These are phyloP conservation scores for Ornithoptera alexandrae DNA, from an alignment of 2,888 invertebrate species.

Conservation along the genomic window DNA sequence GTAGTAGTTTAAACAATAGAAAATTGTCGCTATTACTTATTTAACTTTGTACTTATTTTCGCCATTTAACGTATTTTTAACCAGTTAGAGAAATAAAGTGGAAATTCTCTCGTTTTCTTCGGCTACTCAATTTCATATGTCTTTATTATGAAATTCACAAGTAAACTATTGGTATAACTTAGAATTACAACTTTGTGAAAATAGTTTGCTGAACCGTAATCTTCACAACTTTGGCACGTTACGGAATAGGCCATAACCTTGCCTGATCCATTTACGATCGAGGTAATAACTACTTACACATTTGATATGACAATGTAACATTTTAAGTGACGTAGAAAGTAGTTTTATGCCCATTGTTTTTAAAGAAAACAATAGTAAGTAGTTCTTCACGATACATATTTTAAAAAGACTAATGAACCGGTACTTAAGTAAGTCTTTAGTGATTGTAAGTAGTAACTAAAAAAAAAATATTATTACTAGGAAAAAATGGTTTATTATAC, in stretches of 20 bases:
- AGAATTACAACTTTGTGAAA: background rate
- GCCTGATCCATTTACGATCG: constrained; percentile 4
- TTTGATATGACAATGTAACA: constrained; percentile 5
- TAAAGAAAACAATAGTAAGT: background rate
- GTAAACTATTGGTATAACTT: background rate
- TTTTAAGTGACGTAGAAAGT: constrained; percentile 1
- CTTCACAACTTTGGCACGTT: background rate
- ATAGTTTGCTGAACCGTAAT: constrained; percentile 1
- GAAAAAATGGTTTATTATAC: too few relatives aligned
- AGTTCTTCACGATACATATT: too few relatives aligned
- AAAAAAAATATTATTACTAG: too few relatives aligned
- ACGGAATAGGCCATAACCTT: constrained; percentile 9
- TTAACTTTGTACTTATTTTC: too few relatives aligned
- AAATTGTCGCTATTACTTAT: too few relatives aligned
- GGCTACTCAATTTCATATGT: background rate
- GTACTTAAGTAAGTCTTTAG: too few relatives aligned
- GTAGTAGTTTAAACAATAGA: too few relatives aligned
- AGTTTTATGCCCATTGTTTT: background rate
- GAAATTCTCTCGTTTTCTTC: too few relatives aligned
- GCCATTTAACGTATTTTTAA: too few relatives aligned
- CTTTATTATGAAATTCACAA: background rate
- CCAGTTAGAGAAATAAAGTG: too few relatives aligned
- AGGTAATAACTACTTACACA: constrained; percentile 4
- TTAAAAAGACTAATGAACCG: too few relatives aligned
- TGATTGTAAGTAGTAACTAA: too few relatives aligned